phyloP scores from a whole-genome alignment of 2,888 invertebrate genomes.

The Anodontia alba region DNA sequence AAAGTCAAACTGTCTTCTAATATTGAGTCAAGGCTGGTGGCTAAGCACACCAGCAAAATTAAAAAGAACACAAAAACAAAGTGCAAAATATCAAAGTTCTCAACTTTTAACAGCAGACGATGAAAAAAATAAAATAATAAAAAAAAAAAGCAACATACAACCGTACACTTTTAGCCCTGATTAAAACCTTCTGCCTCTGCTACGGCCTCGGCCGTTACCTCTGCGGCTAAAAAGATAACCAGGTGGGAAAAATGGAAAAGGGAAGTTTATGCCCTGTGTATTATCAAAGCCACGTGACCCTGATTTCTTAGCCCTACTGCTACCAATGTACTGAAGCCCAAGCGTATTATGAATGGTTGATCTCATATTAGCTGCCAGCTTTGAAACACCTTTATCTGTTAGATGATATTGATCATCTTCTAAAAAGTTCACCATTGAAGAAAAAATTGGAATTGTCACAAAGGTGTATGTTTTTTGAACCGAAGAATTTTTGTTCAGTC shows the following conservation, averaged over 20 bases:
- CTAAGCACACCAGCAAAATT: too few species aligned
- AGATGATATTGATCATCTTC: background rate
- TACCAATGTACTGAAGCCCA: background rate
- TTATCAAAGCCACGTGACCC: conserved; percentile 1
- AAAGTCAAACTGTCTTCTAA: too few species aligned
- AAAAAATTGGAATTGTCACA: conserved; percentile 2
- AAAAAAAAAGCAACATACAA: too few species aligned
- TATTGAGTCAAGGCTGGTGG: too few species aligned
- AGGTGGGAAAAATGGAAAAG: background rate
- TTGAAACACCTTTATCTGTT: background rate
- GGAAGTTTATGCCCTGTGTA: background rate
- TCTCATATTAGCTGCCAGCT: background rate
- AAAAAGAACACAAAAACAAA: too few species aligned
- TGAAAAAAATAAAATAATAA: too few species aligned
- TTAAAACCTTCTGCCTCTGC: background rate
- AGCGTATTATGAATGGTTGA: background rate
- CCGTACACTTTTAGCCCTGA: too few species aligned
- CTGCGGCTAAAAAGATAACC: background rate
- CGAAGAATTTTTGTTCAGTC: background rate
- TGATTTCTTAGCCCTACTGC: background rate
- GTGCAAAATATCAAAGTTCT: too few species aligned
- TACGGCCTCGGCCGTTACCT: conserved; percentile 9
- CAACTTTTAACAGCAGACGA: too few species aligned
- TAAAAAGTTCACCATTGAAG: background rate
- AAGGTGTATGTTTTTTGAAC: background rate